Evolutionary conservation across 2,888 invertebrate genomes (phyloP).

Genomic region (Temnothorax rugatulus): DNA sequence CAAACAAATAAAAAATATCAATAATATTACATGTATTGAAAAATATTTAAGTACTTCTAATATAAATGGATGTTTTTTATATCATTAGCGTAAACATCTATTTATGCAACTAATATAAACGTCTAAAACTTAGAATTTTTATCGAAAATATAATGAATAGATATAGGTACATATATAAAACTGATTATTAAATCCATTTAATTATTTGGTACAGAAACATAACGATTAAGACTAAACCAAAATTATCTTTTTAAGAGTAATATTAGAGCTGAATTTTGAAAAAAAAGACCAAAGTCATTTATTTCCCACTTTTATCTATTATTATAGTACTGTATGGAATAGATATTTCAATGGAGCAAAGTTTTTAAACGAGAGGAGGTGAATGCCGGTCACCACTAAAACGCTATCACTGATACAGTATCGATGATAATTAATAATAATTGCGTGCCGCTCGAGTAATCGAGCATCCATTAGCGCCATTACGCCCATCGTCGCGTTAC

Average conservation of each 20-base stretch:
- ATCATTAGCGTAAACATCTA: background rate
- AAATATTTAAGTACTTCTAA: background rate
- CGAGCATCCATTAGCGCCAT: conserved; percentile 55
- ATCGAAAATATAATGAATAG: background rate
- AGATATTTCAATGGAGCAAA: background rate
- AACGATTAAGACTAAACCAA: background rate
- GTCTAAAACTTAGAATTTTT: background rate
- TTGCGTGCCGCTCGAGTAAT: conserved; percentile 50
- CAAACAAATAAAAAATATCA: background rate
- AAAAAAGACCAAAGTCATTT: background rate
- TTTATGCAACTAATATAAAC: background rate
- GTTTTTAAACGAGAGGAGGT: background rate
- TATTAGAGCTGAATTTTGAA: background rate
- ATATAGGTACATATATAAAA: background rate
- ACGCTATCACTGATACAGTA: conserved; percentile 25
- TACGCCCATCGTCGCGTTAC: conserved; percentile 50
- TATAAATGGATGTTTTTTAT: background rate
- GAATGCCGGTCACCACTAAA: conserved; percentile 6
- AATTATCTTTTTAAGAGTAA: background rate
- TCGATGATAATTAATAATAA: conserved; percentile 57
- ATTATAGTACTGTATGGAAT: background rate
- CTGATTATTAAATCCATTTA: background rate
- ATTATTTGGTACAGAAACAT: background rate
- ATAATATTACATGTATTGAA: background rate
- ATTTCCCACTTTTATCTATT: background rate